These are phyloP conservation scores for Drosophila diplacantha DNA, from an alignment of 2,888 invertebrate genomes.

Conservation along the genomic window DNA sequence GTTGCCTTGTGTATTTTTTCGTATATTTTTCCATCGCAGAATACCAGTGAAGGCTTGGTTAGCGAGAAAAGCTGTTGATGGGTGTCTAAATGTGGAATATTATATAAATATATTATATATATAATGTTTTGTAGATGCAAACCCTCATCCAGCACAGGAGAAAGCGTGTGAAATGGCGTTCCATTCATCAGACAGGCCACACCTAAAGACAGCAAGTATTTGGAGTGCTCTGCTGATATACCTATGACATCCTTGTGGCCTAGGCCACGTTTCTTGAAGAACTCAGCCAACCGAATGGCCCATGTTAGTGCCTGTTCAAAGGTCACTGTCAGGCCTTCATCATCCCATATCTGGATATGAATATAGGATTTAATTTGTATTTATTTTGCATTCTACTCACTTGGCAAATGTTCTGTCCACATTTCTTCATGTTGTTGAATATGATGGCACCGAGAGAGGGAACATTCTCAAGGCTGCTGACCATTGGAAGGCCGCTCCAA, in stretches of 20 bases:
- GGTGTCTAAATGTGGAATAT: slow-evolving; percentile 23
- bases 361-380: not conserved
- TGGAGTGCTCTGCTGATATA: slow-evolving; percentile 62
- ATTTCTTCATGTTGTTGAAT: slow-evolving; percentile 54
- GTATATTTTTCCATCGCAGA: slow-evolving; percentile 52
- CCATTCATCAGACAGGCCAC: slow-evolving; percentile 64
- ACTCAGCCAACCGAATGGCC: slow-evolving; percentile 66
- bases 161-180: slow-evolving; percentile 62
- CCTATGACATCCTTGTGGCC: slow-evolving; percentile 67
- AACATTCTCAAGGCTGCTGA: slow-evolving; percentile 40
- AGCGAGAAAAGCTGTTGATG: slow-evolving; percentile 37
- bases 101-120: not conserved
- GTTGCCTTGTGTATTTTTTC: slow-evolving; percentile 41
- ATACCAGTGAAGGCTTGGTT: slow-evolving; percentile 54
- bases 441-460: slow-evolving; percentile 54
- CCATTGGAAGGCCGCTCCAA: slow-evolving; percentile 50
- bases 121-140: not conserved
- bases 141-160: slow-evolving; percentile 60
- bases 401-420: slow-evolving; percentile 60
- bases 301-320: slow-evolving; percentile 55
- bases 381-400: not conserved
- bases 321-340: slow-evolving; percentile 59
- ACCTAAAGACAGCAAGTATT: slow-evolving; percentile 63
- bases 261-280: slow-evolving; percentile 58
- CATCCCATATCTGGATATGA: slow-evolving; percentile 56